These are phyloP conservation scores for Alviniconcha marisindica DNA, from an alignment of 1,140 invertebrate genomes.

Conservation along the genomic window DNA sequence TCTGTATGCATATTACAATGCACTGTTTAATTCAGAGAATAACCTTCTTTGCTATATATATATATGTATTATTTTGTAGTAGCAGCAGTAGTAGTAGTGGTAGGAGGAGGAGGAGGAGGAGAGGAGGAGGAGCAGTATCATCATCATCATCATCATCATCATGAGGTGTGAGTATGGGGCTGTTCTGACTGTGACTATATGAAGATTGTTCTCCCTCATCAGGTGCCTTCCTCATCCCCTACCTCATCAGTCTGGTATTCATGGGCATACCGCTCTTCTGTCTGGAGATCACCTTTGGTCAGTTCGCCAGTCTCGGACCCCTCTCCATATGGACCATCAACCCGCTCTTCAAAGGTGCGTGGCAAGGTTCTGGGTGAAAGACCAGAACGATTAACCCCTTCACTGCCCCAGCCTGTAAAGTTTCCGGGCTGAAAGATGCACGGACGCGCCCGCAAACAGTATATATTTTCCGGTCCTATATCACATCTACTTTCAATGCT, in stretches of 20 bases:
- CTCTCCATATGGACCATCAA: conserved; percentile 59
- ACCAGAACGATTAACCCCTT: too few species aligned
- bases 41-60: neutral
- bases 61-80: neutral
- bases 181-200: too few species aligned
- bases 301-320: conserved; percentile 56
- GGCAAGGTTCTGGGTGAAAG: too few species aligned
- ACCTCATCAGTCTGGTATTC: conserved; percentile 54
- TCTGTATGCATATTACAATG: too few species aligned
- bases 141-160: too few species aligned
- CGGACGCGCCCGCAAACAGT: too few species aligned
- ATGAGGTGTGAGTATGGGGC: too few species aligned
- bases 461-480: too few species aligned
- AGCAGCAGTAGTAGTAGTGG: neutral
- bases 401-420: too few species aligned
- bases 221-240: conserved; percentile 66
- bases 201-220: conserved; percentile 30
- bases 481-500: too few species aligned
- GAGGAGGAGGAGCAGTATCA: neutral
- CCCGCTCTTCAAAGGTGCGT: conserved; percentile 61
- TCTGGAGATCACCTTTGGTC: conserved; percentile 57
- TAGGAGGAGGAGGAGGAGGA: neutral
- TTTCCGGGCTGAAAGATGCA: too few species aligned
- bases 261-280: conserved; percentile 61
- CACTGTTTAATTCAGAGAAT: too few species aligned